Evolutionary conservation across 1,140 invertebrate genomes (phyloP).

Genomic region (Drosophila sulfurigaster): DNA sequence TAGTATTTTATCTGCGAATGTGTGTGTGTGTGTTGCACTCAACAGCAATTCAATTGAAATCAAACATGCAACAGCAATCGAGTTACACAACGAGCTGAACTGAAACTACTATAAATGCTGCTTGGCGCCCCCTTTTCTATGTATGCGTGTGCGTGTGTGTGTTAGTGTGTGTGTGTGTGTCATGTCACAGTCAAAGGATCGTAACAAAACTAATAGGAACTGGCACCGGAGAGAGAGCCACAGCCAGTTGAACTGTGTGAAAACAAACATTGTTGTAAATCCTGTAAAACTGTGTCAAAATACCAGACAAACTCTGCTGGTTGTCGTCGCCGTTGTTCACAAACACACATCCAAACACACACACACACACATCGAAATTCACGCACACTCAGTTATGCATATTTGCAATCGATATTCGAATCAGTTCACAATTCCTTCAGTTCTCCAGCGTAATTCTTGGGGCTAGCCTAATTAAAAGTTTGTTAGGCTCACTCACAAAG

Average conservation of each 20-base stretch:
- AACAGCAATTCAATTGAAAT: constrained; percentile 82
- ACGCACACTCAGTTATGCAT: background rate
- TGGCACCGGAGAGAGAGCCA: constrained; percentile 36
- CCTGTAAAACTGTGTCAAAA: constrained; percentile 74
- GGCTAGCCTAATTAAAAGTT: constrained; percentile 42
- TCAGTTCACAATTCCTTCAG: background rate
- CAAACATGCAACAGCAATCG: constrained; percentile 82
- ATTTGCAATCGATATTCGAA: constrained; percentile 29
- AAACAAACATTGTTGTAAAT: constrained; percentile 79
- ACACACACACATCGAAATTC: background rate
- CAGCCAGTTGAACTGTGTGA: constrained; percentile 50
- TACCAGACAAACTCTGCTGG: constrained; percentile 26
- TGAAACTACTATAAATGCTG: constrained; percentile 66
- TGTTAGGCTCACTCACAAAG: constrained; percentile 18
- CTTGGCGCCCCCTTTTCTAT: constrained; percentile 59
- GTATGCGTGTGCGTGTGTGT: constrained; percentile 25
- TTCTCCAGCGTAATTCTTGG: constrained; percentile 1
- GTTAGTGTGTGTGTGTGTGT: constrained; percentile 23
- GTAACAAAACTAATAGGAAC: constrained; percentile 48
- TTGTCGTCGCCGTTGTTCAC: constrained; percentile 11
- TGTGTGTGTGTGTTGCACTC: constrained; percentile 66
- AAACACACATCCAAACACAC: background rate
- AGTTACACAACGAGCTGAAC: constrained; percentile 69
- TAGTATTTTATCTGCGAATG: constrained; percentile 22
- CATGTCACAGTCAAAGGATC: constrained; percentile 39